Base-by-base conservation (phyloP, 2,888 invertebrate genomes). In the Leptopilina syphax region DNA sequence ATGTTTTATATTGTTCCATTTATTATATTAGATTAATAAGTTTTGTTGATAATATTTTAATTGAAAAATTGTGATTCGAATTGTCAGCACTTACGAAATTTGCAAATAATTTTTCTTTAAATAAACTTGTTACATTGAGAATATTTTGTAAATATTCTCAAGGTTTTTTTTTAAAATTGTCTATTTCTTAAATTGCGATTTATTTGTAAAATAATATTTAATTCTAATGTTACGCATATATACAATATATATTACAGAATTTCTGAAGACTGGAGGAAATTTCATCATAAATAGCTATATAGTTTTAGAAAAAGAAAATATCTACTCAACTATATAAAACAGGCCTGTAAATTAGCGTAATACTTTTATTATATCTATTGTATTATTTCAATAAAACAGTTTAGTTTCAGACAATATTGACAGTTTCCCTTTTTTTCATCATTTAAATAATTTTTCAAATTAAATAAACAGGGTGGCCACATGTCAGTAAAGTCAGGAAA, bases 161-260 rank as follows among this genome's bases (percentile, higher is more conserved):
- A 18, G 24, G 34, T 34, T 34, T 34, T 34, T 34, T 27, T 34
- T 18, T 24, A 7, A 24, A 63, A 63, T n/a, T n/a, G 7, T 34
- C 1, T 63, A 3, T 63, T 24, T 18, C 5, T 9, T 9, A 63
- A 63, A 63, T 18, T 63, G 63, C 24, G 8, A 60, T 13, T 60
- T 7, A 60, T n/a, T 63, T 63, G 63, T 63, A 63, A n/a, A 60
- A 63, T 12, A 12, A 10, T 18, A 18, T 47, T 24, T 10, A 18
- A 44, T 47, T 18, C 1, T 3, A 57, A 54, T 57, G 8, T 73
- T 13, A 13, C 1, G n/a, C 4, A 54, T 13, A 50, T 24, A 50
- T 10, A 24, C 44, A 13, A 54, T 65, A 57, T 63, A 34, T 76
- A 76, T 80, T 18, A 78, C 63, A 79, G 60, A 79, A 80, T 79